phyloP scores from a whole-genome alignment of 2,888 invertebrate genomes.

The Drosophila dives region DNA sequence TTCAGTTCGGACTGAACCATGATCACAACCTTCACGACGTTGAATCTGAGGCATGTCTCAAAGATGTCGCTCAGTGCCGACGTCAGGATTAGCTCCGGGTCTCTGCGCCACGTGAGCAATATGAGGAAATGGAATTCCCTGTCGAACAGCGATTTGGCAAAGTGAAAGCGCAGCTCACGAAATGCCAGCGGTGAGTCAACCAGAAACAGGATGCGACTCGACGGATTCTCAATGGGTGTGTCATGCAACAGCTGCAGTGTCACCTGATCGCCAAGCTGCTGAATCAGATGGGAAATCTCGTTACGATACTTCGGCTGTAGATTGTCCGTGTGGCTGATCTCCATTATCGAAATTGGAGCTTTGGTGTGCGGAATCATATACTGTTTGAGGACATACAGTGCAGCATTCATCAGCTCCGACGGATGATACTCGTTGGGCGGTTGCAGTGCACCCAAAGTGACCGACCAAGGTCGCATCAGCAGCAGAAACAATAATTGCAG shows the following conservation, averaged over 20 bases:
- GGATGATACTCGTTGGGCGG: constrained; percentile 14
- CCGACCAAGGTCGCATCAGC: background rate
- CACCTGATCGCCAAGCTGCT: constrained; percentile 40
- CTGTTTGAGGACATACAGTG: constrained; percentile 53
- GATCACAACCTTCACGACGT: constrained; percentile 74
- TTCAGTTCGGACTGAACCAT: constrained; percentile 45
- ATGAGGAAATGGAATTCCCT: constrained; percentile 76
- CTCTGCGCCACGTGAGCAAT: constrained; percentile 51
- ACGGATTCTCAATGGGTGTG: constrained; percentile 45
- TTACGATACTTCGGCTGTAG: constrained; percentile 18
- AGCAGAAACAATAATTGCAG: background rate
- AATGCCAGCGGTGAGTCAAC: constrained; percentile 70
- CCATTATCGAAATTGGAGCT: constrained; percentile 53
- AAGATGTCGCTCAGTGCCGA: constrained; percentile 61
- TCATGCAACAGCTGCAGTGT: constrained; percentile 64
- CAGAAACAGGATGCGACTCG: constrained; percentile 69
- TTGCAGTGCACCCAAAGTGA: background rate
- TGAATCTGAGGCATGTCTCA: constrained; percentile 41
- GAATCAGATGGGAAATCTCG: constrained; percentile 54
- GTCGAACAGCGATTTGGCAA: constrained; percentile 54
- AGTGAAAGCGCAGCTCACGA: constrained; percentile 51
- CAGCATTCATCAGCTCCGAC: constrained; percentile 44
- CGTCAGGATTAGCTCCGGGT: background rate
- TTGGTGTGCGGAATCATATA: constrained; percentile 61
- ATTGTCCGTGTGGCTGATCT: constrained; percentile 33